Evolutionary conservation across 2,888 invertebrate species (phyloP).

Genomic region (Idaea dimidiata): DNA sequence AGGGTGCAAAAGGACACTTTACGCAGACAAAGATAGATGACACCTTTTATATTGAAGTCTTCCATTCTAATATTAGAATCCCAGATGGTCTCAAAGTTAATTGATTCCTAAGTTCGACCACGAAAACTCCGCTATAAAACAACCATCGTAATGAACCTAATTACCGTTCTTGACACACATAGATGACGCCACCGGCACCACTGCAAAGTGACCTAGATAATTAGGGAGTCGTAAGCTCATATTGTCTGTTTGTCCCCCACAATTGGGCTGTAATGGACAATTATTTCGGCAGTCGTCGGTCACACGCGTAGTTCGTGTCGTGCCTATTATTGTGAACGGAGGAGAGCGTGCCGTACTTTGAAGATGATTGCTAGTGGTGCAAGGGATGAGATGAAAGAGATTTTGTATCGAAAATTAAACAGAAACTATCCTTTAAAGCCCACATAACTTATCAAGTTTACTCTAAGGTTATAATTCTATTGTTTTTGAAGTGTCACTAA

Average conservation of each 20-base stretch:
- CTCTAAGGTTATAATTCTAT: not conserved
- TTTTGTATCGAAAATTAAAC: constrained; percentile 11
- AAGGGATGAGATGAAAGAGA: constrained; percentile 30
- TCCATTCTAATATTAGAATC: not conserved
- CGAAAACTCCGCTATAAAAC: not conserved
- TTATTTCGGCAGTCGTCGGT: constrained; percentile 76
- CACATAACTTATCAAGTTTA: no score
- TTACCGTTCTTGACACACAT: constrained; percentile 1
- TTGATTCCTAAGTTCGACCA: not conserved
- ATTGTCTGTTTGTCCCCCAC: constrained; percentile 26
- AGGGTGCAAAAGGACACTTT: not conserved
- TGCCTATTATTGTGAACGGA: constrained; percentile 55
- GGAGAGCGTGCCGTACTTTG: constrained; percentile 46
- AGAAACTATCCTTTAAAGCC: not conserved
- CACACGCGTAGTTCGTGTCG: constrained; percentile 76
- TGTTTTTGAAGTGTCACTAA: not conserved
- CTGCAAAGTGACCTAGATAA: constrained; percentile 41
- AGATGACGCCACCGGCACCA: constrained; percentile 37
- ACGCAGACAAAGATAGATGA: not conserved
- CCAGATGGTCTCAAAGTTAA: not conserved
- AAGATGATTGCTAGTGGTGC: constrained; percentile 15
- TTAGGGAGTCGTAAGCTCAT: constrained; percentile 17
- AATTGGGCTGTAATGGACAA: constrained; percentile 65
- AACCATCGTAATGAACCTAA: not conserved
- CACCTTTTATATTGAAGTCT: not conserved